Conservation (phyloP, 2,888 invertebrate species). For the Oxyteleia sp. region DNA sequence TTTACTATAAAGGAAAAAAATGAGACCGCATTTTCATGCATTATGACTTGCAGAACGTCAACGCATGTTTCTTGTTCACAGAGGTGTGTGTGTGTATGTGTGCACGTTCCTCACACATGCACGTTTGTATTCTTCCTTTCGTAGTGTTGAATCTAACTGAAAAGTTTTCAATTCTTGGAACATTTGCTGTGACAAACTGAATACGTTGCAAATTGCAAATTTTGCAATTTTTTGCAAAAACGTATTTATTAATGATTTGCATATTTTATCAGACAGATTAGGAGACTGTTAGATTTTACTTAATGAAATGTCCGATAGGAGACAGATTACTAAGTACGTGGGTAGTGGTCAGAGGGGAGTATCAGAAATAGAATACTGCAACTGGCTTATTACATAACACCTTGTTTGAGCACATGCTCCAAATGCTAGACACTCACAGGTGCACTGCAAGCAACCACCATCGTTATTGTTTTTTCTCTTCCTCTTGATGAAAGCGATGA, state of each 20-base stretch:
- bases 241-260: no score
- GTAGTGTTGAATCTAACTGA: not conserved
- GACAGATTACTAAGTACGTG: conserved; percentile 68
- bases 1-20: conserved; percentile 8
- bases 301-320: conserved; percentile 20
- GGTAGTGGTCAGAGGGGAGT: conserved; percentile 76
- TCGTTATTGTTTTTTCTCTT: conserved; percentile 32
- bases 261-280: no score
- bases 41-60: conserved; percentile 73
- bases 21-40: no score
- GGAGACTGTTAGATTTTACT: not conserved
- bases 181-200: no score
- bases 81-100: no score
- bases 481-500: no score
- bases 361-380: conserved; percentile 84
- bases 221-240: conserved; percentile 3
- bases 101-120: not conserved
- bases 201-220: no score
- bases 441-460: conserved; percentile 29
- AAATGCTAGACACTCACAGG: conserved; percentile 61
- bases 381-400: conserved; percentile 82
- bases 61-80: conserved; percentile 27
- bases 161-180: not conserved
- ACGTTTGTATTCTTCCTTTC: not conserved
- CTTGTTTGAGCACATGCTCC: conserved; percentile 75